Evolutionary conservation across 2,888 invertebrate species (phyloP).

Genomic region (Coelopa pilipes): DNA sequence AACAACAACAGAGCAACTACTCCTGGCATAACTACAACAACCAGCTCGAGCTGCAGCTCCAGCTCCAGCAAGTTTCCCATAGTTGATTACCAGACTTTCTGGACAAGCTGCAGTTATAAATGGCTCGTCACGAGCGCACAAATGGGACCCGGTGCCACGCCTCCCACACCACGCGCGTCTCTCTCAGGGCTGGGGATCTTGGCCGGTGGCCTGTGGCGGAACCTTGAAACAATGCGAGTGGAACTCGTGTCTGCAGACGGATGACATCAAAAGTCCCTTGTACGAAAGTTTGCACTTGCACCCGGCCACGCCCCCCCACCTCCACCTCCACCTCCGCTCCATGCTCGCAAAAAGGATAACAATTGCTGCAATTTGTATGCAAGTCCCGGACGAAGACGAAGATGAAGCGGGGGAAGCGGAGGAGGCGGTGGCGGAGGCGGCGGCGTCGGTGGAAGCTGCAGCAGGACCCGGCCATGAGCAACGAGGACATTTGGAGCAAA

Average conservation of each 20-base stretch:
- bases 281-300: conserved; percentile 11
- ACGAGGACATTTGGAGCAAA: conserved; percentile 9
- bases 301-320: no score
- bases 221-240: conserved; percentile 18
- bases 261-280: conserved; percentile 25
- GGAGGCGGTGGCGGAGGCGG: neutral
- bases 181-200: no score
- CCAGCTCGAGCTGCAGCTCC: no score
- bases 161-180: neutral
- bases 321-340: no score
- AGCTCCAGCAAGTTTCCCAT: neutral
- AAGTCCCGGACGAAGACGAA: neutral
- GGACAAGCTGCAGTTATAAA: conserved; percentile 2
- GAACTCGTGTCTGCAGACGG: conserved; percentile 8
- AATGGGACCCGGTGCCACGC: neutral
- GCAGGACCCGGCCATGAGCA: neutral
- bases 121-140: conserved; percentile 5
- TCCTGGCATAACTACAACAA: no score
- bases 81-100: conserved; percentile 19
- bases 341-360: conserved; percentile 13
- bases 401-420: neutral
- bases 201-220: neutral
- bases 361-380: conserved; percentile 16
- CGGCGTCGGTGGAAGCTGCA: neutral
- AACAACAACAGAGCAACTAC: no score